phyloP scores from a whole-genome alignment of 2,113 vertebrate genomes.

The Conger conger region DNA sequence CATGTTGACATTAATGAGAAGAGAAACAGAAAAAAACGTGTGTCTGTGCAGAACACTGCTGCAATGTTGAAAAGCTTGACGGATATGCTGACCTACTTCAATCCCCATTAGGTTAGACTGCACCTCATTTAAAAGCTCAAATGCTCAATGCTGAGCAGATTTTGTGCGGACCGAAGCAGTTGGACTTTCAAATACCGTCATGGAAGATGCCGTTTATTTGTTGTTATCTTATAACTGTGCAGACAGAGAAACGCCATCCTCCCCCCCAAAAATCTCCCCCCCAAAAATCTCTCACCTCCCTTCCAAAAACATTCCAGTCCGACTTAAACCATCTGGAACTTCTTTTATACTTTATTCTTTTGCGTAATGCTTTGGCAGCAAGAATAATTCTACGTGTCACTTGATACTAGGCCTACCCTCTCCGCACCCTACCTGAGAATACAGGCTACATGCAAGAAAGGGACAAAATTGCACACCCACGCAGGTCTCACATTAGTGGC shows the following conservation, averaged over 20 bases:
- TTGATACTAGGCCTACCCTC: background rate
- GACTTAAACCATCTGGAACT: constrained; percentile 15
- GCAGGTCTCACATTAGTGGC: background rate
- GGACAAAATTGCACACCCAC: background rate
- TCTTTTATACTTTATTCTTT: constrained; percentile 1
- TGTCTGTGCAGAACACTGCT: background rate
- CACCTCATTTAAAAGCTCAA: background rate
- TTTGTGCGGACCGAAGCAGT: background rate
- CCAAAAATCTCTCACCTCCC: background rate
- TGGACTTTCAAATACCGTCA: background rate
- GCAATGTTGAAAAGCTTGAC: background rate
- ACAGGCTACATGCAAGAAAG: background rate
- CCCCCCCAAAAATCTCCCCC: background rate
- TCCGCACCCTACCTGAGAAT: background rate
- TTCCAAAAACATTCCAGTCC: constrained; percentile 3
- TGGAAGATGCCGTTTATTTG: background rate
- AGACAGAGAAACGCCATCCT: background rate
- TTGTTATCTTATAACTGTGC: background rate
- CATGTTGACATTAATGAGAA: background rate
- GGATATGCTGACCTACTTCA: background rate
- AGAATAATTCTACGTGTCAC: background rate
- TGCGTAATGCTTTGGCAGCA: background rate
- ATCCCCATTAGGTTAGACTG: background rate
- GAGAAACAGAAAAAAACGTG: background rate
- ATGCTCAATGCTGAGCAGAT: background rate